phyloP scores from a whole-genome alignment of 2,888 invertebrate genomes.

The Cryptocephalus moraei region DNA sequence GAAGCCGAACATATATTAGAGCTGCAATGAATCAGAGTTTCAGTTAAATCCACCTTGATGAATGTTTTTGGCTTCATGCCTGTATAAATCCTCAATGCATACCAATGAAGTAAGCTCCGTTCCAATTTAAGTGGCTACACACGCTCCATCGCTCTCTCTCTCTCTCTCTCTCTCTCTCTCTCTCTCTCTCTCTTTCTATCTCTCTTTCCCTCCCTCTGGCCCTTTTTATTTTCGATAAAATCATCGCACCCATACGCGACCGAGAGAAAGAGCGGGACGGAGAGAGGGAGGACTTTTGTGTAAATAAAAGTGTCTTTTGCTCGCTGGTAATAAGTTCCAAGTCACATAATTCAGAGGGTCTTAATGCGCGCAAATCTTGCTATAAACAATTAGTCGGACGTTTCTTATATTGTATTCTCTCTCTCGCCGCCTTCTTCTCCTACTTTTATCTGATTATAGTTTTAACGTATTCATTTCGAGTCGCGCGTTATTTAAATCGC shows the following conservation, averaged over 20 bases:
- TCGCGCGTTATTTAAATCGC: too few relatives aligned
- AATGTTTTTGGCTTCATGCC: conserved; percentile 43
- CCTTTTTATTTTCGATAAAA: background rate
- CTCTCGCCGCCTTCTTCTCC: too few relatives aligned
- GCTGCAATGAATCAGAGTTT: conserved; percentile 42
- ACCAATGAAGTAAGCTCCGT: conserved; percentile 40
- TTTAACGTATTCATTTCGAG: too few relatives aligned
- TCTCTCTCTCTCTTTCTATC: conserved; percentile 15
- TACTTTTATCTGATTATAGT: too few relatives aligned
- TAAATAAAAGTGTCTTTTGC: conserved; percentile 1
- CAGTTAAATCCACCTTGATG: conserved; percentile 44
- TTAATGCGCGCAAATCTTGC: background rate
- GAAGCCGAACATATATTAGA: conserved; percentile 40
- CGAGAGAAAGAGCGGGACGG: background rate
- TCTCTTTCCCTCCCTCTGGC: background rate
- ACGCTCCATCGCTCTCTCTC: background rate
- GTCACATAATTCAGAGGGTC: background rate
- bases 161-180: background rate
- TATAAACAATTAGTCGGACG: background rate
- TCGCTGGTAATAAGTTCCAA: background rate
- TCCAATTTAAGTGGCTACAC: conserved; percentile 31
- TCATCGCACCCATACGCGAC: background rate
- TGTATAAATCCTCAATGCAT: conserved; percentile 44
- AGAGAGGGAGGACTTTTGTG: background rate
- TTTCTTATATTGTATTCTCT: too few relatives aligned